These are phyloP conservation scores for Dipodomys merriami DNA, from an alignment of 2,113 vertebrate genomes.

Conservation along the genomic window DNA sequence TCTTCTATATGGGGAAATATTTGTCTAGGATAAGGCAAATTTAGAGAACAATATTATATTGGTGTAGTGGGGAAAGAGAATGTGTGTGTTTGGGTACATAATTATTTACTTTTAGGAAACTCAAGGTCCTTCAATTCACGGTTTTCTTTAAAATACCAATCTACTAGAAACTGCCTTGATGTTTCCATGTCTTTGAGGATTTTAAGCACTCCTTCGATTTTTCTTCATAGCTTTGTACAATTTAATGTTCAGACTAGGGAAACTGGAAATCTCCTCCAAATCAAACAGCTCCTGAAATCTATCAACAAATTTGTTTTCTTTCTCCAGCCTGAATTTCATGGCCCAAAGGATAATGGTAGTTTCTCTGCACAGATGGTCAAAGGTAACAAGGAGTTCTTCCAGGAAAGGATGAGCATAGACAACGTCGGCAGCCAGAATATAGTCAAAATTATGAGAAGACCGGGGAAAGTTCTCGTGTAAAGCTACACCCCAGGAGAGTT, in stretches of 20 bases:
- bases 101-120: background rate
- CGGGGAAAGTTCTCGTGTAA: slow-evolving; percentile 91
- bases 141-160: slow-evolving; percentile 2
- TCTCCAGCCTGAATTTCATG: slow-evolving; percentile 95
- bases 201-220: slow-evolving; percentile 69
- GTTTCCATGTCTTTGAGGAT: background rate
- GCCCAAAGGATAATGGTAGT: slow-evolving; percentile 95
- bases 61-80: background rate
- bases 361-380: slow-evolving; percentile 93
- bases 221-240: slow-evolving; percentile 92
- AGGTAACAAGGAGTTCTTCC: slow-evolving; percentile 93
- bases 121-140: background rate
- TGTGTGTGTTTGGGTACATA: background rate
- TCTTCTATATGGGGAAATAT: background rate
- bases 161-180: background rate
- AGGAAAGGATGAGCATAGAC: slow-evolving; percentile 95
- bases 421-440: slow-evolving; percentile 96
- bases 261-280: slow-evolving; percentile 90
- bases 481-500: slow-evolving; percentile 92
- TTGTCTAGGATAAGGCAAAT: background rate
- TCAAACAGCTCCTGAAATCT: slow-evolving; percentile 91
- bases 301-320: slow-evolving; percentile 93
- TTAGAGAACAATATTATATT: background rate
- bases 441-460: slow-evolving; percentile 90
- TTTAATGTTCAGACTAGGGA: slow-evolving; percentile 94